Evolutionary conservation across 2,113 vertebrate species (phyloP).

Genomic region (Erpornis zantholeuca): DNA sequence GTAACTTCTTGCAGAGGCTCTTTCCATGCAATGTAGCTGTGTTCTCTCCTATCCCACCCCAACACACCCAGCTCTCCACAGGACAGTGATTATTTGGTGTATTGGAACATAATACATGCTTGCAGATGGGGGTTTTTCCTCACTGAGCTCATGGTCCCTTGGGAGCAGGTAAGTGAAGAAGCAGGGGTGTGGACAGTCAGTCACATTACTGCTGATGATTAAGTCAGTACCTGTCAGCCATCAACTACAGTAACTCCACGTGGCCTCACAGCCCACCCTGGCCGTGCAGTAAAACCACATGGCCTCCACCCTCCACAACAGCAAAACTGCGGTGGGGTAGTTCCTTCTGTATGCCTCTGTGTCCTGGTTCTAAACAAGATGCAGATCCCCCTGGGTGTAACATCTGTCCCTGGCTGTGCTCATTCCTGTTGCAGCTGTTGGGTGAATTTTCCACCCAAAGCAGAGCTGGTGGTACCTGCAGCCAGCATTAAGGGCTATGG

Average conservation of each 20-base stretch:
- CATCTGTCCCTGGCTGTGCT: neutral
- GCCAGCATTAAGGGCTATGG: neutral
- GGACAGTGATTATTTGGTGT: neutral
- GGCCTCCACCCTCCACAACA: neutral
- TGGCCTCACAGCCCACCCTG: neutral
- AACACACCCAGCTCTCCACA: neutral
- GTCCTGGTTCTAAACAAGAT: neutral
- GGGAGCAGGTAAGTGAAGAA: neutral
- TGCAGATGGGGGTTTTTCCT: neutral
- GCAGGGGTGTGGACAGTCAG: neutral
- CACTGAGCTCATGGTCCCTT: neutral
- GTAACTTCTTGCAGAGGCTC: neutral
- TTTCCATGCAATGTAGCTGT: neutral
- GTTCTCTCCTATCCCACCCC: neutral
- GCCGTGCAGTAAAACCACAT: neutral
- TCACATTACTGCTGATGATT: neutral
- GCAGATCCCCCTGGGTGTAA: neutral
- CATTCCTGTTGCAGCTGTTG: neutral
- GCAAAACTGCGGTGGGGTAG: neutral
- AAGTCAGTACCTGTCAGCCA: neutral
- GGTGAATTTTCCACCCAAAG: neutral
- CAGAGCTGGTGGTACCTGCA: neutral
- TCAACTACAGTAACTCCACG: accelerated
- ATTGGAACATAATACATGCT: neutral
- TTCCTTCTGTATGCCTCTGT: neutral